Conservation (phyloP, 1,140 invertebrate genomes). For the Euwallacea similis region DNA sequence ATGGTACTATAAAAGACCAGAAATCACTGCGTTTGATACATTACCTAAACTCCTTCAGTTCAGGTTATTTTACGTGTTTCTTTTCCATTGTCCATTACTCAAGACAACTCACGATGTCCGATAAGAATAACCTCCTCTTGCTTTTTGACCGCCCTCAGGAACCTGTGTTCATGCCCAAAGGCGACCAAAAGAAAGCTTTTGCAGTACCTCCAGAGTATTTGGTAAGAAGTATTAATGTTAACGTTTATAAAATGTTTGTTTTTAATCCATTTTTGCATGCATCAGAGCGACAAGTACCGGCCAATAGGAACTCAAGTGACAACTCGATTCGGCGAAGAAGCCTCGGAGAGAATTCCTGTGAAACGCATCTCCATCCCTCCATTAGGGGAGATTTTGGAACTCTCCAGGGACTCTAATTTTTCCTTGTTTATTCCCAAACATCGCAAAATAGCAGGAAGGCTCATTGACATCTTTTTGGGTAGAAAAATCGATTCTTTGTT, state of each 20-base stretch:
- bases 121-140: constrained; percentile 55
- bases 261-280: background rate
- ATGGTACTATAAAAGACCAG: background rate
- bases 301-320: constrained; percentile 34
- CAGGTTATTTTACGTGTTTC: background rate
- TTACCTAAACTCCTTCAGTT: background rate
- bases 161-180: constrained; percentile 67
- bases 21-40: background rate
- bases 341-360: constrained; percentile 60
- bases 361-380: constrained; percentile 70
- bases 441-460: constrained; percentile 64
- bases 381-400: constrained; percentile 64
- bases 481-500: background rate
- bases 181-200: constrained; percentile 61
- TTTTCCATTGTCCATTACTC: background rate
- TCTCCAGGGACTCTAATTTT: constrained; percentile 70
- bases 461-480: constrained; percentile 72
- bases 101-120: constrained; percentile 11
- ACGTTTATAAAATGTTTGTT: background rate
- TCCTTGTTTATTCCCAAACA: constrained; percentile 76
- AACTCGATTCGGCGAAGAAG: constrained; percentile 61
- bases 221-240: constrained; percentile 10
- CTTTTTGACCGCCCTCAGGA: constrained; percentile 77
- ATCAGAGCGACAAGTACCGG: constrained; percentile 37
- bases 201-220: constrained; percentile 60